Evolutionary conservation across 2,113 vertebrate genomes (phyloP).

Genomic region (Hyaena hyaena): DNA sequence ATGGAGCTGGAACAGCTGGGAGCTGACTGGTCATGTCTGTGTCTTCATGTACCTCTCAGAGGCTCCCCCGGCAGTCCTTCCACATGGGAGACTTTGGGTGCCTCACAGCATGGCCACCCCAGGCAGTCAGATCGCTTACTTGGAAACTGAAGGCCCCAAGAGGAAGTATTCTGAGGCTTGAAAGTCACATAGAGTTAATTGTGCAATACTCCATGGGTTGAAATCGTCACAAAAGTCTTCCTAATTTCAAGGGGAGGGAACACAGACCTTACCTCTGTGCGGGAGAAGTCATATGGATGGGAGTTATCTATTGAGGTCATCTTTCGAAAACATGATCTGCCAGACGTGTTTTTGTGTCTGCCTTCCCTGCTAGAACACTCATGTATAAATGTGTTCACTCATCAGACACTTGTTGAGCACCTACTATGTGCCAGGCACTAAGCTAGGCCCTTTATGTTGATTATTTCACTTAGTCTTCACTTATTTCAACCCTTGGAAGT

Average conservation of each 20-base stretch:
- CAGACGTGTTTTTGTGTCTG: neutral
- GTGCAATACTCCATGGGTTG: neutral
- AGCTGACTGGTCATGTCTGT: neutral
- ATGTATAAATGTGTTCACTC: neutral
- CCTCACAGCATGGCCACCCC: neutral
- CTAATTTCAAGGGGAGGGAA: neutral
- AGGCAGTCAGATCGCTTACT: neutral
- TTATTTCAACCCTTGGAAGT: no score
- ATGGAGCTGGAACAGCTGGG: neutral
- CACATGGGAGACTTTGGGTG: neutral
- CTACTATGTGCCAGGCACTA: no score
- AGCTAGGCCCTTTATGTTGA: no score
- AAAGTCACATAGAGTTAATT: neutral
- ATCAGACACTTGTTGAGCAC: neutral
- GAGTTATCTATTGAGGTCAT: neutral
- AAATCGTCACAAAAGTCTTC: neutral
- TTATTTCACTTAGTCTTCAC: no score
- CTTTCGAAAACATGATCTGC: neutral
- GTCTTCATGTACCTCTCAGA: neutral
- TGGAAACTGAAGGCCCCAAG: neutral
- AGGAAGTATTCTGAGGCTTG: neutral
- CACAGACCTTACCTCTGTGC: neutral
- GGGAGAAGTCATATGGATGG: neutral
- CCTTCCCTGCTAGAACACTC: neutral
- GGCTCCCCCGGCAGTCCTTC: neutral